Evolutionary conservation across 2,113 vertebrate species (phyloP), one percentile per base, ranked within the genome.

Genomic region (Erythrocercus mccallii): DNA sequence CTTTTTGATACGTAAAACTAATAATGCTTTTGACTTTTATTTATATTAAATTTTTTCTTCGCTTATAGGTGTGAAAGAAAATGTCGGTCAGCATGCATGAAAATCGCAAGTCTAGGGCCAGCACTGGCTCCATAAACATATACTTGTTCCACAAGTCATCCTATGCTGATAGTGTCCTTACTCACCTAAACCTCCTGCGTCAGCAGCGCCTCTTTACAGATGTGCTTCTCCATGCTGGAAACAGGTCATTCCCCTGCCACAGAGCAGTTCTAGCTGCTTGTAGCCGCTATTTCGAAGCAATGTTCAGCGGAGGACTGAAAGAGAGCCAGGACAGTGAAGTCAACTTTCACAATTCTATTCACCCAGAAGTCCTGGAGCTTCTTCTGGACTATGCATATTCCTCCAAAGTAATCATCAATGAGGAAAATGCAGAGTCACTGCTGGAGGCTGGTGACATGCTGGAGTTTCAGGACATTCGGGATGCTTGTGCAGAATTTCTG

Each of bases 21-120:
- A 24, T 15, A 71, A 11, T 5, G 5, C 38, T 24, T 80, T 86
- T 82, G 45, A 88, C 24, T n/a, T 12, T 54, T 11, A 70, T 95
- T 97, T 92, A 61, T 78, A 30, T 53, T 73, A 47, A 48, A 24
- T 19, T 58, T 95, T 96, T 95, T 45, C 44, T 88, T 94, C 95
- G 37, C 72, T 91, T 96, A 13, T 85, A 98, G 98, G 97, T 96
- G 96, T 97, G 93, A 97, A 97, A 93, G 96, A 98, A 98, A 97
- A 98, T 98, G 98, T 98, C 98, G 19, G 98, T 98, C 97, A 98
- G 97, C 48, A 97, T 98, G 96, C 98, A 98, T 13, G 98, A 98
- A 96, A 98, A 98, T 96, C 98, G 98, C 92, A 98, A 98, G 92
- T 98, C 98, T 27, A 96, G 98, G 70, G 98, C 98, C 97, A 98